Evolutionary conservation across 2,888 invertebrate genomes (phyloP), one percentile per base, ranked within the genome.

Genomic region (Octodonta nipae): DNA sequence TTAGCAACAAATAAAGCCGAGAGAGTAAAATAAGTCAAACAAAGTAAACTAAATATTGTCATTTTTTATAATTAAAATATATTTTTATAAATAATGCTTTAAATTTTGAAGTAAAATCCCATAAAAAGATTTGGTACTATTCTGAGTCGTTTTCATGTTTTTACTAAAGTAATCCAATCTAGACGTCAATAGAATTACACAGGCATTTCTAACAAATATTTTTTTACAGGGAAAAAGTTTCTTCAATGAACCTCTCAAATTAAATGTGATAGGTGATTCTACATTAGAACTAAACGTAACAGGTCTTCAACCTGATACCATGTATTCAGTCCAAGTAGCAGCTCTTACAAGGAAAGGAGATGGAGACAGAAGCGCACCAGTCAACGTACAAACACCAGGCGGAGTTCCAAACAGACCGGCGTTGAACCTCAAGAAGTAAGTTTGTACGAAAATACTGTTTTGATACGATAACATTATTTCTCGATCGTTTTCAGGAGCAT

Each of bases 261-360:
- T 78, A 52, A 86, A 89, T 60, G 83, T 89, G 12, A 74, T 82
- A 50, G 85, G 86, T 51, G 81, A 83, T 30, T 71, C 73, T 10
- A 72, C 75, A 5, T 58, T 82, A 35, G 82, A 87, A 55, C 71
- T 81, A 49, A 88, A 87, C 57, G 78, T 93, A 31, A 80, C 83
- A 8, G 86, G 84, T 8, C 69, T 98, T 26, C 89, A 93, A 60
- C 93, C 98, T 3, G 93, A 96, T 55, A 92, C 96, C 1, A 76
- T 78, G 49, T 98, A 98, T 65, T 79, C 79, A 33, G 80, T 93
- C 36, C 87, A 91, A 67, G 91, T 96, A 36, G 92, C 92, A 1
- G 98, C 95, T 1, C 69, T 95, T 38, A 98, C 96, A 3, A 73
- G 92, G 41, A 91, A 91, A 61, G 98, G 98, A 26, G 96, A 98